Percentiles rank a stretch among this genome's conserved stretches.
phyloP scores from a whole-genome alignment of 1,140 invertebrate genomes.

The Aphaenogaster ashmeadi region DNA sequence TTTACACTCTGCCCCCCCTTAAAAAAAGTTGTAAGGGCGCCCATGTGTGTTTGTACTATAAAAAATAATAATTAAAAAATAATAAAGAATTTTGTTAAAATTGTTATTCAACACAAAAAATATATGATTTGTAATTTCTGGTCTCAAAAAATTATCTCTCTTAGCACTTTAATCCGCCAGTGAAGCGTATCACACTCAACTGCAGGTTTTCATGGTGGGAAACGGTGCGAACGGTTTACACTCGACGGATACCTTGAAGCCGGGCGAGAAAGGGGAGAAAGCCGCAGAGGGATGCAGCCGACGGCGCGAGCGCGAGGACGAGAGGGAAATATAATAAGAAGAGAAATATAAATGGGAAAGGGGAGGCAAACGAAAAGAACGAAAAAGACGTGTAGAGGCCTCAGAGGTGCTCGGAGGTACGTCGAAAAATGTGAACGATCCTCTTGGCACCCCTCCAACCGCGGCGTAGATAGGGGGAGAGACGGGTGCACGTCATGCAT shows the following conservation, averaged over 20 bases:
- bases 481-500: slow-evolving; percentile 76
- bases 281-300: background rate
- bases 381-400: slow-evolving; percentile 47
- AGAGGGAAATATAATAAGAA: slow-evolving; percentile 42
- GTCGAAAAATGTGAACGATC: slow-evolving; percentile 73
- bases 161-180: background rate
- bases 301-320: background rate
- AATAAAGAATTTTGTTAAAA: background rate
- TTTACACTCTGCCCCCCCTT: too few species aligned
- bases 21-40: too few species aligned
- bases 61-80: background rate
- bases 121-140: background rate
- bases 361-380: slow-evolving; percentile 33
- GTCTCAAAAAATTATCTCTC: background rate
- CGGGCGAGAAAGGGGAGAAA: background rate
- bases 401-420: slow-evolving; percentile 46
- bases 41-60: background rate
- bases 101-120: background rate
- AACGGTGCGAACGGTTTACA: slow-evolving; percentile 19
- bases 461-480: slow-evolving; percentile 10
- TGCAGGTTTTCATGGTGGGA: background rate
- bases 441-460: slow-evolving; percentile 77
- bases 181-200: slow-evolving; percentile 15
- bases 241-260: background rate
- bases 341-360: slow-evolving; percentile 42